Percentiles rank a stretch among this genome's conserved stretches.
Evolutionary conservation across 1,140 invertebrate genomes (phyloP).

Genomic region (Drosophila mayri): DNA sequence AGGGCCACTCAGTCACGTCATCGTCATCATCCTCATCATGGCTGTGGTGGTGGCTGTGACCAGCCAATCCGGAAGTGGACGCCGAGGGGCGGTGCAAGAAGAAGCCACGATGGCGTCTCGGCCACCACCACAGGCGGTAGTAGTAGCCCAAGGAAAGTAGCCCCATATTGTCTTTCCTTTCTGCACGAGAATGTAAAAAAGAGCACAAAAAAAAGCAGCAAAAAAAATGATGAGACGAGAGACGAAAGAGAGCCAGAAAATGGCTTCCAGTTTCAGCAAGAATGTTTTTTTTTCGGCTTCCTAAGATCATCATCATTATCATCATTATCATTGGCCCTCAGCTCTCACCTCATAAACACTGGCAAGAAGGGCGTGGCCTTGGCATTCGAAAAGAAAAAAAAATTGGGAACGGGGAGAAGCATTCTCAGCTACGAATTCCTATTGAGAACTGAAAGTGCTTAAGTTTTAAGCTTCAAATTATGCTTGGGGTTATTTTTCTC

Average conservation of each 20-base stretch:
- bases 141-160: conserved; percentile 67
- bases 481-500: not conserved
- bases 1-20: conserved; percentile 70
- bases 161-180: conserved; percentile 47
- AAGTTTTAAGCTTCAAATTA: conserved; percentile 12
- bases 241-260: conserved; percentile 41
- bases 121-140: conserved; percentile 51
- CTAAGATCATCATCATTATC: conserved; percentile 28
- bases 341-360: conserved; percentile 56
- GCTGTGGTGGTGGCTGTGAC: conserved; percentile 18
- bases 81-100: conserved; percentile 44
- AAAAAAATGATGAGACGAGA: conserved; percentile 48
- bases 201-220: conserved; percentile 33
- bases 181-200: conserved; percentile 68
- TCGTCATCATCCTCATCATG: conserved; percentile 52
- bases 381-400: conserved; percentile 25
- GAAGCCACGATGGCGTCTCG: conserved; percentile 58
- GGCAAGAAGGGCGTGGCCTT: conserved; percentile 65
- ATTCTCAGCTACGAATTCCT: conserved; percentile 6
- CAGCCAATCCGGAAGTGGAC: conserved; percentile 36
- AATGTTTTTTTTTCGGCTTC: conserved; percentile 11
- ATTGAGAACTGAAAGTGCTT: conserved; percentile 37
- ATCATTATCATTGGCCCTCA: conserved; percentile 20
- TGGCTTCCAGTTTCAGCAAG: conserved; percentile 70
- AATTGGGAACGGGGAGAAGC: conserved; percentile 5